Percentiles rank a stretch among this genome's conserved stretches.
Conservation (phyloP, 2,888 invertebrate genomes). For the Caenorhabditis parvicauda region DNA sequence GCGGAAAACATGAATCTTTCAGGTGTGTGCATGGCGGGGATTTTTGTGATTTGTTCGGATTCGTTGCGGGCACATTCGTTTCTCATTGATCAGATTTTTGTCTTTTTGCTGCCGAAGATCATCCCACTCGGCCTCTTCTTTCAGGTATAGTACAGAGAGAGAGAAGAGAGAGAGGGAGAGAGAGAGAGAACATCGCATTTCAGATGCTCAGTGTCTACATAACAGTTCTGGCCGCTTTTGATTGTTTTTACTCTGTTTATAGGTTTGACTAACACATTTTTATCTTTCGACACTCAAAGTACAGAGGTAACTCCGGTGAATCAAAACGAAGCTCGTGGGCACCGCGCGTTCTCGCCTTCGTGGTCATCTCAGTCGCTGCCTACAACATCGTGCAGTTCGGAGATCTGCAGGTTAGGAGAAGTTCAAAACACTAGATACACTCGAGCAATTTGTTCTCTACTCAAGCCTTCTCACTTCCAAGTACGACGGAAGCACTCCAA, state of each 20-base stretch:
- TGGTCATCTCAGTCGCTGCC: slow-evolving; percentile 40
- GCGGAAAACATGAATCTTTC: slow-evolving; percentile 13
- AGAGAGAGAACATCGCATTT: too few species aligned
- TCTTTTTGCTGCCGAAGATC: slow-evolving; percentile 48
- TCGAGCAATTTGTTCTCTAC: too few species aligned
- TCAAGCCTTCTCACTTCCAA: too few species aligned
- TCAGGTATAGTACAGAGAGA: slow-evolving; percentile 39
- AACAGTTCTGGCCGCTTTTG: slow-evolving; percentile 54
- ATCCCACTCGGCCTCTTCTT: slow-evolving; percentile 57
- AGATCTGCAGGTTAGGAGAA: slow-evolving; percentile 53
- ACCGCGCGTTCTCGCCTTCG: slow-evolving; percentile 31
- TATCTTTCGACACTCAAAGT: not conserved
- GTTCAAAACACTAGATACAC: too few species aligned
- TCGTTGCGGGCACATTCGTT: slow-evolving; percentile 48
- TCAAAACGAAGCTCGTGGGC: slow-evolving; percentile 32
- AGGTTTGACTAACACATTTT: slow-evolving; percentile 15
- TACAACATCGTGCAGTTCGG: slow-evolving; percentile 52
- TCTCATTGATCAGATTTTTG: slow-evolving; percentile 52
- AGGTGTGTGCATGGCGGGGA: slow-evolving; percentile 55
- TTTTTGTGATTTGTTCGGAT: slow-evolving; percentile 54
- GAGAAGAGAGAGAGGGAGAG: too few species aligned
- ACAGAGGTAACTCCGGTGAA: slow-evolving; percentile 22
- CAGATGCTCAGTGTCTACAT: slow-evolving; percentile 57
- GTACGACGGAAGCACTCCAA: too few species aligned
- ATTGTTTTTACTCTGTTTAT: slow-evolving; percentile 49